Evolutionary conservation across 1,140 invertebrate genomes (phyloP), one percentile per base, ranked within the genome.

Genomic region (Drosophila bocqueti): DNA sequence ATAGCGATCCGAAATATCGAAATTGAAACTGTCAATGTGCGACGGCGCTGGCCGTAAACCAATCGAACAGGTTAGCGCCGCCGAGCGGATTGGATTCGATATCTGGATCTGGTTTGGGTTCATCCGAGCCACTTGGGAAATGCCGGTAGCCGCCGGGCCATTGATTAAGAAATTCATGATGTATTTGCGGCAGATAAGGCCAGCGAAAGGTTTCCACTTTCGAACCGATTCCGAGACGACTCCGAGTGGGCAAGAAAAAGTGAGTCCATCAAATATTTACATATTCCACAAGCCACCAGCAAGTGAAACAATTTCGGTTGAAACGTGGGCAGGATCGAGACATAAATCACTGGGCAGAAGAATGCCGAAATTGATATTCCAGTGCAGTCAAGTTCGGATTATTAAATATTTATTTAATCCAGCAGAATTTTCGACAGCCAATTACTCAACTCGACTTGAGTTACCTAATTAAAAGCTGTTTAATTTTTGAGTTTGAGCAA

Each of bases 151-250:
- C 63, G 60, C 62, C 50, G 46, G 45, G 50, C 57, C 63, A 84
- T 72, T 80, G 84, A 87, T 87, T 87, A 87, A 83, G 85, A 71
- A 89, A 89, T 81, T 66, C 81, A 79, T 79, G 85, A 90, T 87
- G 83, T 72, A 87, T 87, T 84, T 81, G 64, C 60, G 63, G 63
- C 72, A 89, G 73, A 89, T 87, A 84, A 64, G 59, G 52, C 46
- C 52, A 75, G 74, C 79, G 79, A 86, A 80, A 83, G 68, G 73
- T 68, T 67, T 80, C 54, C 71, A 73, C 58, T 60, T 72, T 64
- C 59, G 45, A 34, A 47, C 65, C 43, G 18, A 46, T 21, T 18
- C n/a, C 52, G 54, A 57, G 52, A 21, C 47, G 34, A 46, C 15
- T 18, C 21, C 52, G 67, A 68, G 52, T 36, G 40, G 64, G 65